Evolutionary conservation across 2,113 vertebrate species (phyloP).

Genomic region (Thunnus maccoyii): DNA sequence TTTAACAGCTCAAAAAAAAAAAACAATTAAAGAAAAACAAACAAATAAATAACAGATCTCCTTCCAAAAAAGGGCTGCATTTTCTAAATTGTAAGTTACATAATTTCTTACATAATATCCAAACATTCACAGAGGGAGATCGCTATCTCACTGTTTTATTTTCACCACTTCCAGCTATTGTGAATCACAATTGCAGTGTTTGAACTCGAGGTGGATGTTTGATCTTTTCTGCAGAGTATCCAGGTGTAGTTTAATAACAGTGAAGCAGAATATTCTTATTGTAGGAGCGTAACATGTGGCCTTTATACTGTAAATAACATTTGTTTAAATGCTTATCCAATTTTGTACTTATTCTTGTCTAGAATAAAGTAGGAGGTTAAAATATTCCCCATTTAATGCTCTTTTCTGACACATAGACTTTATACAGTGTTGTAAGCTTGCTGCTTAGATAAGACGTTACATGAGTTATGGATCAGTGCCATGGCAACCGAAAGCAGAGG

Average conservation of each 20-base stretch:
- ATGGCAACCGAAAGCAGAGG: conserved; percentile 23
- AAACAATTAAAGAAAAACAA: neutral
- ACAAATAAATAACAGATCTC: conserved; percentile 1
- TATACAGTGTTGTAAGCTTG: neutral
- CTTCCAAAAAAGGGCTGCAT: neutral
- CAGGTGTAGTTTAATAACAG: neutral
- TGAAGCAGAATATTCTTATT: neutral
- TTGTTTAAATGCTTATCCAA: no score
- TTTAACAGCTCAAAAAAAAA: no score
- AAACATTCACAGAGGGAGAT: neutral
- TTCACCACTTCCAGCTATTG: conserved; percentile 52
- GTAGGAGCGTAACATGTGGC: no score
- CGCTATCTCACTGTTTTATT: conserved; percentile 6
- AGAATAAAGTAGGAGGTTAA: no score
- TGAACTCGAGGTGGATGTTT: conserved; percentile 40
- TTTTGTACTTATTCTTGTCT: no score
- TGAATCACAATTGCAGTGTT: conserved; percentile 30
- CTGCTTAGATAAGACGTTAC: conserved; percentile 10
- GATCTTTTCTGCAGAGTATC: neutral
- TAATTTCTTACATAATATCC: conserved; percentile 40
- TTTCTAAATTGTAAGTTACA: conserved; percentile 24
- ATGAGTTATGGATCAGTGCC: conserved; percentile 20
- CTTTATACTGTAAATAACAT: neutral
- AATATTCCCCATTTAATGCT: neutral
- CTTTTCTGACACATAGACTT: neutral